phyloP scores from a whole-genome alignment of 2,888 invertebrate genomes.

The Chaetogeoica ovagalla region DNA sequence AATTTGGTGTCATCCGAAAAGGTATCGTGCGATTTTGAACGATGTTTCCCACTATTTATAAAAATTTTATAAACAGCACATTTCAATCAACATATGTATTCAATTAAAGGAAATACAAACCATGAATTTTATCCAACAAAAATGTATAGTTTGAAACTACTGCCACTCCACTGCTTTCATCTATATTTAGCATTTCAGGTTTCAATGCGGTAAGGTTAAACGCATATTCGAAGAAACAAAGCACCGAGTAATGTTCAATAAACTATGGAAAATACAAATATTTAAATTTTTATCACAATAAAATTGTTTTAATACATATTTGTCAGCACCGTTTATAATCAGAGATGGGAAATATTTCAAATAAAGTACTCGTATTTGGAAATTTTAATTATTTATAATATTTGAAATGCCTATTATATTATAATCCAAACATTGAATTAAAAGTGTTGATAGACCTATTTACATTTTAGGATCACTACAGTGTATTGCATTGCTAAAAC shows the following conservation, averaged over 20 bases:
- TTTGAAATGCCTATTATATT: no score
- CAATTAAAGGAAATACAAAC: conserved; percentile 4
- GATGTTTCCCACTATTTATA: background rate
- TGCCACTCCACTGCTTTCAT: conserved; percentile 3
- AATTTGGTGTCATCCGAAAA: conserved; percentile 34
- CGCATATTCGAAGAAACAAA: conserved; percentile 44
- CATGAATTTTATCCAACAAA: conserved; percentile 2
- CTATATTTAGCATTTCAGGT: conserved; percentile 39
- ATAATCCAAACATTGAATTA: no score
- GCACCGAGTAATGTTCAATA: conserved; percentile 32
- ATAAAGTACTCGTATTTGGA: no score
- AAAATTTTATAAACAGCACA: background rate
- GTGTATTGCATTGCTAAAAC: no score
- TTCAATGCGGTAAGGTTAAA: conserved; percentile 31
- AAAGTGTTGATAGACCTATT: no score
- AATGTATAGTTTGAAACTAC: conserved; percentile 19
- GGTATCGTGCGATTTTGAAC: background rate
- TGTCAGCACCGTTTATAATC: background rate
- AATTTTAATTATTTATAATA: no score
- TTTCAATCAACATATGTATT: background rate
- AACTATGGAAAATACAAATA: conserved; percentile 21
- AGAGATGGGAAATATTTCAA: no score
- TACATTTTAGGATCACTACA: no score
- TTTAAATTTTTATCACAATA: background rate
- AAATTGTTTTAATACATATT: background rate